Evolutionary conservation across 2,797 vertebrate genomes (phyloP), one percentile per base, ranked within the genome.

Genomic region (Hyperoplus lanceolatus): DNA sequence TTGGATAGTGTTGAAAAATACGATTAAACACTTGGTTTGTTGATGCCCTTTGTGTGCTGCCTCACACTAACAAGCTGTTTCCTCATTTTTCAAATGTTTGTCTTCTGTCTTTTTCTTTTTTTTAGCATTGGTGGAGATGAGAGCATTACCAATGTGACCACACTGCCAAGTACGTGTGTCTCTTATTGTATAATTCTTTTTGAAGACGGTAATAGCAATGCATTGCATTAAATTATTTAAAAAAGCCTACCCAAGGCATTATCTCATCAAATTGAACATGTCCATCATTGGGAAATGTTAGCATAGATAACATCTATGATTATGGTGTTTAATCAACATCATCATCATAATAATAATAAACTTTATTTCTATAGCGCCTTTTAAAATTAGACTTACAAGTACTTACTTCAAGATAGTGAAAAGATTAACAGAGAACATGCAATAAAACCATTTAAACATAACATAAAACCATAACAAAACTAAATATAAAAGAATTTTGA

Each of bases 41-140:
- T 10, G 15, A 29, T 29, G 21, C 21, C 5, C 11, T 57, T 8
- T 9, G 60, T 60, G 68, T 45, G 3, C 29, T 29, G 29, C 29
- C 29, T 29, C 29, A 83, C 65, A 10, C 42, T 73, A 58, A 81
- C 49, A 16, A 8, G 1, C 3, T 69, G 1, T 70, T 74, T 82
- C n/a, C 86, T 21, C 63, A 65, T 36, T 94, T 15, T 9, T 12
- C 15, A 3, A 29, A 29, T 29, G 29, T 29, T 29, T 29, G 29
- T 29, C 29, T 29, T 29, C 29, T 29, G 0, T 3, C 3, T 75
- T 82, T 12, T 86, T 16, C 61, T 36, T 66, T 38, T 38, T 94
- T 95, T 62, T 91, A 99, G 98, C 80, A 93, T 97, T 29, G 98
- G 98, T 56, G 98, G 98, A 36, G 95, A 99, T 73, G 43, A 58